Base-by-base conservation (phyloP, 1,140 invertebrate genomes). In the Antheraea mylitta region DNA sequence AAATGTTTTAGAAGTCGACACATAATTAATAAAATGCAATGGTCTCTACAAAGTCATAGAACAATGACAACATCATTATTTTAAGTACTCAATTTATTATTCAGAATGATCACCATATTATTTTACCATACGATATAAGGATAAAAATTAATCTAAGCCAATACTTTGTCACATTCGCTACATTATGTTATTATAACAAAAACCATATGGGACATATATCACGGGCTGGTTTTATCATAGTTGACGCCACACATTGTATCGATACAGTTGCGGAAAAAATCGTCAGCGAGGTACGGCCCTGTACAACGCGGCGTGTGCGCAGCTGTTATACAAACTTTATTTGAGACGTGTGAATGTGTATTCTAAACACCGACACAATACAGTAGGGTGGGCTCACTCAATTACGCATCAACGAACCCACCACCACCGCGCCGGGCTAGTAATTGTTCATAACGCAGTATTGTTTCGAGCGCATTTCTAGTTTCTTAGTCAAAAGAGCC, bases 281-380 rank as follows among this genome's bases (percentile, higher is more conserved):
- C 16, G 5, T 1, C 45, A n/a, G 16, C 16, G 16, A 6, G 45
- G 6, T 16, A 13, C 45, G 16, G 38, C 38, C 38, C 45, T 6
- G 5, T 53, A 53, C 11, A 16, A 13, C 16, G 75, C 75, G 69
- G 68, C 65, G 76, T 76, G 69, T 69, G 60, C 71, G 71, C 68
- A 64, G 76, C 75, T 79, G 79, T 74, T 80, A 80, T 76, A 74
- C 77, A 78, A 83, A 66, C 72, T 75, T 68, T 79, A 80, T 79
- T 80, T 80, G 69, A 77, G 76, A 73, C 76, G 69, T 76, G 72
- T 69, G 45, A 63, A 74, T 58, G 53, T 65, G n/a, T 71, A 74
- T 68, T 80, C 78, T 79, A 81, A 81, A 78, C 79, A 81, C 42
- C 64, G 69, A 64, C 61, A 71, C 67, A 73, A 71, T 66, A 70